Evolutionary conservation across 1,140 invertebrate species (phyloP).

Genomic region (Patella vulgata): DNA sequence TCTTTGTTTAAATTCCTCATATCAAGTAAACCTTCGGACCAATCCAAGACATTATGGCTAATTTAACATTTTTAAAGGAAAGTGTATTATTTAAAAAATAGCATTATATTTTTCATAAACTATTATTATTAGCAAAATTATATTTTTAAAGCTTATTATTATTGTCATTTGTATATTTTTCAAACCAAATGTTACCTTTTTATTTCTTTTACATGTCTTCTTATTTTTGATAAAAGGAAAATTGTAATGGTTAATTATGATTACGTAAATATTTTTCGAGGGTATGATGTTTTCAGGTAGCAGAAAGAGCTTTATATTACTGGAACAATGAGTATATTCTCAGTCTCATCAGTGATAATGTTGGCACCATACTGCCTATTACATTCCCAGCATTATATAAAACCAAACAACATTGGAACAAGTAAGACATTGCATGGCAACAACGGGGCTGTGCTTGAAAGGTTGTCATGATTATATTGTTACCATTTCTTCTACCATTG

Average conservation of each 20-base stretch:
- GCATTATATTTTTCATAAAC: neutral
- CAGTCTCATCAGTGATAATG: constrained; percentile 69
- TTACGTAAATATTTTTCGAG: too few species aligned
- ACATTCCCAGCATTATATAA: constrained; percentile 96
- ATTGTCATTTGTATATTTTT: neutral
- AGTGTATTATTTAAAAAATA: too few species aligned
- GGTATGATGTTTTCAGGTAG: constrained; percentile 69
- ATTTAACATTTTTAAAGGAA: too few species aligned
- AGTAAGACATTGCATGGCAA: constrained; percentile 75
- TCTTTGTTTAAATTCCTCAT: too few species aligned
- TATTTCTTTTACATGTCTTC: neutral
- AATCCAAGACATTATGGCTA: too few species aligned
- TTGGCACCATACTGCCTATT: constrained; percentile 71
- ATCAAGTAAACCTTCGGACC: too few species aligned
- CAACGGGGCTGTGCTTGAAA: too few species aligned
- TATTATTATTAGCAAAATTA: neutral
- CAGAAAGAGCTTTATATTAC: constrained; percentile 70
- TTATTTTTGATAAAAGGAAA: neutral
- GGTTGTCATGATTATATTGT: too few species aligned
- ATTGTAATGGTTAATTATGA: constrained; percentile 7
- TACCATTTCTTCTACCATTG: too few species aligned
- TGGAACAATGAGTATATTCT: constrained; percentile 73
- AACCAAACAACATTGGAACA: constrained; percentile 99
- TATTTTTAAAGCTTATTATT: neutral
- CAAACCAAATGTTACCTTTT: neutral